A percentile compares a stretch with the other conserved stretches of the same genome.
phyloP scores from a whole-genome alignment of 1,140 invertebrate genomes.

The Bombus consobrinus region DNA sequence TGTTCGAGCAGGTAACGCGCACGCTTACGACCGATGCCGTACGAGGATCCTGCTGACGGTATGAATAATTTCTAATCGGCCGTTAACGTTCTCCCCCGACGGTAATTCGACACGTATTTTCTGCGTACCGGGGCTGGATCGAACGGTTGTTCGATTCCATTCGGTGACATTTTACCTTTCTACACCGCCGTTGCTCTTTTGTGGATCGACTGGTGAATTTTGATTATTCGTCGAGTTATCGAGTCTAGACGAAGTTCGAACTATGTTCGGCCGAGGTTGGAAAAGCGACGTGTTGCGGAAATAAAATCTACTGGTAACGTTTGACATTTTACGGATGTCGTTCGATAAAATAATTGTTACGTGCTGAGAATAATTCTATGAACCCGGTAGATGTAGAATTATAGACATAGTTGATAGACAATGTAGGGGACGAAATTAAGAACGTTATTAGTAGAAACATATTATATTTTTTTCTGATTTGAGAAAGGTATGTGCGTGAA shows the following conservation, averaged over 20 bases:
- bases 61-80: slow-evolving; percentile 71
- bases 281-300: neutral
- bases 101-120: slow-evolving; percentile 51
- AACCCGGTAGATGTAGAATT: neutral
- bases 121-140: neutral
- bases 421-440: neutral
- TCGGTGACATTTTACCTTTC: slow-evolving; percentile 6
- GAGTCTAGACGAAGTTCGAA: neutral
- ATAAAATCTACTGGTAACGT: neutral
- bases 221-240: neutral
- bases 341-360: neutral
- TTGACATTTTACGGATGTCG: neutral
- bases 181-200: neutral
- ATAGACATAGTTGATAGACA: neutral
- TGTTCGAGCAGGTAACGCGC: slow-evolving; percentile 50
- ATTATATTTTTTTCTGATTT: too few species aligned
- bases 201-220: neutral
- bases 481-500: rapidly evolving
- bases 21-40: slow-evolving; percentile 46
- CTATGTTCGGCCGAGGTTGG: neutral
- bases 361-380: neutral
- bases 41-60: slow-evolving; percentile 5
- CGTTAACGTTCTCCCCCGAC: slow-evolving; percentile 56
- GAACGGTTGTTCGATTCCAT: slow-evolving; percentile 30
- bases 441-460: too few species aligned